Conservation (phyloP, 2,113 vertebrate species). For the Tyto alba region DNA sequence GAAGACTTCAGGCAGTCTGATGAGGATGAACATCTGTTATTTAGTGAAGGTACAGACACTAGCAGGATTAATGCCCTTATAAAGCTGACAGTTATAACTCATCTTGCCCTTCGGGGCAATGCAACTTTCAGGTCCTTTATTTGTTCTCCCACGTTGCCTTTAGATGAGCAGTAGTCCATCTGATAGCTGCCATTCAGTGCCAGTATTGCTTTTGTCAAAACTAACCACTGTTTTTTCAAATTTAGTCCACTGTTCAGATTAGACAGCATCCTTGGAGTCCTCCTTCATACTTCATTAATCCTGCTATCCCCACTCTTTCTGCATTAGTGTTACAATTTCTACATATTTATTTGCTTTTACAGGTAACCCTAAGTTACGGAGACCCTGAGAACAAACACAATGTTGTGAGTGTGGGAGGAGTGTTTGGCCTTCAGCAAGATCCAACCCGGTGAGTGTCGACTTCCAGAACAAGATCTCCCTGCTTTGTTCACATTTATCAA, state of each 20-base stretch:
- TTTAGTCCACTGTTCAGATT: neutral
- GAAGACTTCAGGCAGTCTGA: neutral
- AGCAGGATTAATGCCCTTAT: neutral
- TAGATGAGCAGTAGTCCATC: neutral
- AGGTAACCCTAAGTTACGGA: constrained; percentile 97
- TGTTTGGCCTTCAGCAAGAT: constrained; percentile 86
- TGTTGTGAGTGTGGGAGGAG: constrained; percentile 82
- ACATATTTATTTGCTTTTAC: neutral
- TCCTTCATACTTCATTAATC: neutral
- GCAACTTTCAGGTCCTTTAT: neutral
- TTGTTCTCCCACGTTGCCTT: neutral
- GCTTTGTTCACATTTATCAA: neutral
- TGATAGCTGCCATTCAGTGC: neutral
- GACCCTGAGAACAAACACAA: constrained; percentile 91
- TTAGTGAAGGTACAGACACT: neutral
- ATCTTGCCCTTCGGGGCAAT: neutral
- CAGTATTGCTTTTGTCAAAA: neutral
- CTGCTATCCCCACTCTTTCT: neutral
- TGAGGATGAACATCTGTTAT: neutral
- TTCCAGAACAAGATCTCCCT: neutral
- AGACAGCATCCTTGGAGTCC: neutral
- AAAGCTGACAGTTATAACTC: neutral
- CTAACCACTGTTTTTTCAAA: neutral
- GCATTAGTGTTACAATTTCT: neutral
- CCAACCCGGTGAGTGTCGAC: constrained; percentile 82